Base-by-base conservation (phyloP, 2,797 vertebrate species). In the Pangasius sanitwongsei region DNA sequence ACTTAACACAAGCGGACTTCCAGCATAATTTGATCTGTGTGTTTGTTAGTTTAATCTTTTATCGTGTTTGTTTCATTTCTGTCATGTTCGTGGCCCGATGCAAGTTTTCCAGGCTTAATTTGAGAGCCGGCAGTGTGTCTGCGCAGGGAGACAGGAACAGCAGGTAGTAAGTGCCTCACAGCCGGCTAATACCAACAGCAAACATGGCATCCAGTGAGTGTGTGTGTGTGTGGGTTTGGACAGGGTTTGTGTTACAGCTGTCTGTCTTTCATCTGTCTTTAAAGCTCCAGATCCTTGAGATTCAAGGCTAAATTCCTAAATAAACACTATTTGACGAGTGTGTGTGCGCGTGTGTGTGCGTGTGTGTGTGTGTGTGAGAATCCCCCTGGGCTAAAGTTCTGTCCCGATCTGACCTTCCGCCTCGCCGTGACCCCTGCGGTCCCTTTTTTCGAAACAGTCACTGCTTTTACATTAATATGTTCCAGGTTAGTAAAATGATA, bases 121-220 rank as follows among this genome's bases (percentile, higher is more conserved):
- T 11, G 3, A 4, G 41, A 69, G 83, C 44, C 83, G 63, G 72
- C 85, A 86, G 72, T 28, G 8, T 61, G 86, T 89, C 77, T 87
- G 88, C 86, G 61, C 83, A 87, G 83, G 44, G 83, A 84, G 87
- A 92, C 91, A 87, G 70, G 94, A 91, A 84, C 96, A 96, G 96
- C 96, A 96, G 96, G 96, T 95, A 96, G 95, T 95, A 96, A 96
- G 96, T 95, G 95, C 94, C 94, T 96, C 95, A 96, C 96, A 96
- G 96, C 95, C 92, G 94, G 96, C 93, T 94, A 96, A 96, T 93
- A 94, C 94, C 94, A 96, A 95, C 91, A 82, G 87, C 90, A 87
- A 87, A 87, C 53, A 92, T 41, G 89, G 83, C 91, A 88, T 89
- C 87, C 90, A 90, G 74, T 48, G 44, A 63, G 55, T 67, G 72